Evolutionary conservation across 2,888 invertebrate genomes (phyloP).

Genomic region (Galerucella nymphaeae): DNA sequence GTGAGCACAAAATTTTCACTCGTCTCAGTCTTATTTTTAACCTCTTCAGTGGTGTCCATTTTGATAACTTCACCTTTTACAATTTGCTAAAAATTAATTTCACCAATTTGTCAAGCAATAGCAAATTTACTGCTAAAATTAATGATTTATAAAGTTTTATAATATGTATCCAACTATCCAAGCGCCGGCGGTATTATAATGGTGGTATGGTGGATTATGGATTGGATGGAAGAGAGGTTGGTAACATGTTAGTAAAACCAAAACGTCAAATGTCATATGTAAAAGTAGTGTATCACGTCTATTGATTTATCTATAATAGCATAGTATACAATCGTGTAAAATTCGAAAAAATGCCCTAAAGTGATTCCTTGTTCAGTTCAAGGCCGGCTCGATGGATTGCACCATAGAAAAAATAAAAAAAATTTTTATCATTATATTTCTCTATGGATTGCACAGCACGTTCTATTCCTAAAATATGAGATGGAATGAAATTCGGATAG

Average conservation of each 20-base stretch:
- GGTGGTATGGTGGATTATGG: too few species aligned
- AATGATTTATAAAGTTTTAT: neutral
- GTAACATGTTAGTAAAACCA: too few species aligned
- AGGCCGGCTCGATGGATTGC: too few species aligned
- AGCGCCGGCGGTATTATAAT: neutral
- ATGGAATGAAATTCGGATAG: too few species aligned
- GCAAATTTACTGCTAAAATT: neutral
- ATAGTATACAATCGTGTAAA: neutral
- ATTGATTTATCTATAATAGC: neutral
- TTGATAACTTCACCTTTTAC: neutral
- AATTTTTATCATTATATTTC: too few species aligned
- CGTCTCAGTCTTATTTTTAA: neutral
- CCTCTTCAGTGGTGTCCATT: slow-evolving; percentile 15
- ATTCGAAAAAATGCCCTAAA: neutral
- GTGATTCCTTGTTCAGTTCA: neutral
- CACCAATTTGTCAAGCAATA: neutral
- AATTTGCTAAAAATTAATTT: neutral
- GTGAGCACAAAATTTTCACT: slow-evolving; percentile 23
- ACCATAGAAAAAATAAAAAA: too few species aligned
- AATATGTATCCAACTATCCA: neutral
- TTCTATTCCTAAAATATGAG: too few species aligned
- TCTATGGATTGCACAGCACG: too few species aligned
- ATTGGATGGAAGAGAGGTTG: slow-evolving; percentile 2
- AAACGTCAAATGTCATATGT: neutral
- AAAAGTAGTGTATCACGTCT: neutral